A percentile compares a stretch with the other conserved stretches of the same genome.
Evolutionary conservation across 1,140 invertebrate species (phyloP).

Genomic region (Bombyx mori): DNA sequence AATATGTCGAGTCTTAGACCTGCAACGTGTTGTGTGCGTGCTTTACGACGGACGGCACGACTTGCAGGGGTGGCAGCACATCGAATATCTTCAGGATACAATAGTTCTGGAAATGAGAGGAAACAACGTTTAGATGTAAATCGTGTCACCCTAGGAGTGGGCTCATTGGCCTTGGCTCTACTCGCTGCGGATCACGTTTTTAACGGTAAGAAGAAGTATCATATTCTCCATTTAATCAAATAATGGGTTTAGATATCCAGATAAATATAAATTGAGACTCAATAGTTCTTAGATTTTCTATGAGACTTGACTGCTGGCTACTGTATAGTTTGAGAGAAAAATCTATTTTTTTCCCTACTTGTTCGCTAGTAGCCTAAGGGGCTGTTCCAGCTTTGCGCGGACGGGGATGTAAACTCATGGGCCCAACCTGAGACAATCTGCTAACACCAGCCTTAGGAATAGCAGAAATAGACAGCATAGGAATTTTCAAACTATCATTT

Average conservation of each 20-base stretch:
- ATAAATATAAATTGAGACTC: too few relatives aligned
- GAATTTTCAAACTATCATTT: too few relatives aligned
- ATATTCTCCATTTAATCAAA: not conserved
- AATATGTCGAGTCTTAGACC: slow-evolving; percentile 14
- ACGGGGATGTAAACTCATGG: too few relatives aligned
- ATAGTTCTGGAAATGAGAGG: not conserved
- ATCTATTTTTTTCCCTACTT: too few relatives aligned
- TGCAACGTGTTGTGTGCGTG: slow-evolving; percentile 11
- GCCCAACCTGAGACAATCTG: too few relatives aligned
- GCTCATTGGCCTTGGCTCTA: slow-evolving; percentile 34
- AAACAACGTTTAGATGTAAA: not conserved
- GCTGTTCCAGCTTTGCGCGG: too few relatives aligned
- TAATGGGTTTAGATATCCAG: not conserved
- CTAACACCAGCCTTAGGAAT: too few relatives aligned
- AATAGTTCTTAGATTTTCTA: too few relatives aligned
- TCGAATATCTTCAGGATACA: slow-evolving; percentile 6
- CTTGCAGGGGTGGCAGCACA: slow-evolving; percentile 19
- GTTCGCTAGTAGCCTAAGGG: too few relatives aligned
- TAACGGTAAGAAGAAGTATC: slow-evolving; percentile 32
- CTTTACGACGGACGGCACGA: slow-evolving; percentile 14
- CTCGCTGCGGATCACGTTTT: slow-evolving; percentile 46
- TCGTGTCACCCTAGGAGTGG: slow-evolving; percentile 16
- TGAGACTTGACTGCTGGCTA: too few relatives aligned
- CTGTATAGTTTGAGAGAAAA: too few relatives aligned
- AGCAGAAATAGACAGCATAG: too few relatives aligned